Base-by-base conservation (phyloP, 2,797 vertebrate genomes). In the Pipistrellus kuhlii region DNA sequence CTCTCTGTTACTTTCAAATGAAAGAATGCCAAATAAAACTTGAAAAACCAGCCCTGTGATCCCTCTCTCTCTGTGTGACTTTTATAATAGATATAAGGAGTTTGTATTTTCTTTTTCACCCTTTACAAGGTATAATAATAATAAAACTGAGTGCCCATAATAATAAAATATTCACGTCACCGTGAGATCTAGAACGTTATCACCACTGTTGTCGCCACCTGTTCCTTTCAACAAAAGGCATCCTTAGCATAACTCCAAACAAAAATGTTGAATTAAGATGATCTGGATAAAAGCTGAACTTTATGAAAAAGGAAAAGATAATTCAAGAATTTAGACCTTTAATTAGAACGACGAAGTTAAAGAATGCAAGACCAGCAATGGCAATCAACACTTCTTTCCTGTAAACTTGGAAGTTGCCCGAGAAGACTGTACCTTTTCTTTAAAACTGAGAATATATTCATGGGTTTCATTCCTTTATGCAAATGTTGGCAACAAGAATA, bases 11-110 rank as follows among this genome's bases (percentile, higher is more conserved):
- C 48, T 89, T 95, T 94, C 94, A 71, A 55, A 44, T 72, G 91
- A 95, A 75, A 94, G 87, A 80, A 94, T 80, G 93, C 93, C 94
- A 97, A 90, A 75, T 64, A 51, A 84, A 95, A 97, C 91, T 85
- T 62, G 93, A 95, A 96, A 96, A 96, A 97, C 91, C 91, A 92
- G 91, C 75, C 57, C 48, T 71, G 62, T n/a, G 80, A 92, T 71
- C 46, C 14, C 64, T 92, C 62, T 88, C 27, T 91, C 2, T 80
- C 6, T 48, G 53, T 72, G 12, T 2, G 15, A 9, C 30, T 77
- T 85, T 94, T 64, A 91, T 86, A 93, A 93, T n/a, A n/a, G n/a
- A n/a, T 57, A 75, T 57, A 88, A 69, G 83, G 41, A 89, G 88
- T 85, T 86, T 32, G 35, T 76, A 62, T 84, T 92, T 75, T 78